phyloP scores from a whole-genome alignment of 2,888 invertebrate species.

The Liposcelis brunnea region DNA sequence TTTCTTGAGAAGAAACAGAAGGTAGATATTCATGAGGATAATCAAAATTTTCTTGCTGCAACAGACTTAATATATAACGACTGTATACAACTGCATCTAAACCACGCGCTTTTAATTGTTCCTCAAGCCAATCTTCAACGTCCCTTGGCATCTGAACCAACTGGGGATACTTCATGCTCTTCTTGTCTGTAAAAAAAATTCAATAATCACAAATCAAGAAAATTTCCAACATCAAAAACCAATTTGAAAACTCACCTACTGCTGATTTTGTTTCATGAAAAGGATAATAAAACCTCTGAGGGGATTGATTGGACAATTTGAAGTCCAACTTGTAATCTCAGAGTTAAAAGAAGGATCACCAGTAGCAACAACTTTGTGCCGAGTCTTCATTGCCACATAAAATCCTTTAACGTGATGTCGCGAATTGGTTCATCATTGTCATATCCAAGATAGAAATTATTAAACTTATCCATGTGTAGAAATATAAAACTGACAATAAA shows the following conservation, averaged over 20 bases:
- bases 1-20: too few relatives aligned
- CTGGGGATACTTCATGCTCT: constrained; percentile 42
- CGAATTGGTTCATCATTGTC: not conserved
- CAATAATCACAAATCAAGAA: constrained; percentile 9
- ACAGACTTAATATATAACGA: constrained; percentile 44
- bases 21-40: constrained; percentile 14
- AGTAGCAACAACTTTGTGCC: constrained; percentile 6
- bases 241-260: not conserved
- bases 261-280: too few relatives aligned
- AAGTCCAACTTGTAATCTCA: too few relatives aligned
- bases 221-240: constrained; percentile 6
- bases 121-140: constrained; percentile 57
- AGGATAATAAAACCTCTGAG: too few relatives aligned
- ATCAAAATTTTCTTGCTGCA: constrained; percentile 34
- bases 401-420: not conserved
- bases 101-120: constrained; percentile 55
- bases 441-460: too few relatives aligned
- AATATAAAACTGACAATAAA: too few relatives aligned
- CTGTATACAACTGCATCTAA: constrained; percentile 52
- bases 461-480: constrained; percentile 1
- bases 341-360: too few relatives aligned
- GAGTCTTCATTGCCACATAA: constrained; percentile 13
- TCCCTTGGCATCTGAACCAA: constrained; percentile 42
- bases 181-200: constrained; percentile 16
- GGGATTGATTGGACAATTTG: too few relatives aligned